phyloP scores from a whole-genome alignment of 1,140 invertebrate species.

The Argopecten irradians region DNA sequence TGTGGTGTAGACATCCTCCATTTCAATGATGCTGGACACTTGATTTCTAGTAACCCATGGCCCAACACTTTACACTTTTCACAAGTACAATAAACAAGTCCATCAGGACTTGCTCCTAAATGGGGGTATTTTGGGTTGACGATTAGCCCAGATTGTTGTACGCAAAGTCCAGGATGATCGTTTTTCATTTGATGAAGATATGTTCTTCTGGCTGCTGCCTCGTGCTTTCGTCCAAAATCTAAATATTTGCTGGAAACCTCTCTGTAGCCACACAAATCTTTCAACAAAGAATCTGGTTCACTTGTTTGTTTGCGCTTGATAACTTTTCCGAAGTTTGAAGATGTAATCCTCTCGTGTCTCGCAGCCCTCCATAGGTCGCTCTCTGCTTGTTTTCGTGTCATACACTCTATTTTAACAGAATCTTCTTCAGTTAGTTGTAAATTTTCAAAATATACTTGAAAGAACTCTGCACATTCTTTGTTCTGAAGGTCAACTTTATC shows the following conservation, averaged over 20 bases:
- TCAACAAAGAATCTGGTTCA: neutral
- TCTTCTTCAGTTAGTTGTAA: no score
- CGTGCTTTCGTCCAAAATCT: neutral
- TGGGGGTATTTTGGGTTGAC: neutral
- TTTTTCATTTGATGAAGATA: slow-evolving; percentile 27
- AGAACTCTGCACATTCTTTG: no score
- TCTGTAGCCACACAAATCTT: neutral
- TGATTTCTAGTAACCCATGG: slow-evolving; percentile 45
- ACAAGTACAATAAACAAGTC: neutral
- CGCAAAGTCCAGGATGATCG: neutral
- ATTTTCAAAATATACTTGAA: no score
- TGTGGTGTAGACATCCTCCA: slow-evolving; percentile 30
- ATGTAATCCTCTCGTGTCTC: slow-evolving; percentile 1
- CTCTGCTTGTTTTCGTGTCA: no score
- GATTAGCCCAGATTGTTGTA: neutral
- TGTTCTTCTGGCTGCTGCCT: neutral
- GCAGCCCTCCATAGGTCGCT: neutral
- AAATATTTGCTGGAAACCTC: no score
- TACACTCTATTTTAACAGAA: no score
- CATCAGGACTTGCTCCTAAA: slow-evolving; percentile 29
- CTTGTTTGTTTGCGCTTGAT: neutral
- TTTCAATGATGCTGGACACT: slow-evolving; percentile 35
- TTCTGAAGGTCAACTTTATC: no score
- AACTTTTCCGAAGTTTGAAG: slow-evolving; percentile 33
- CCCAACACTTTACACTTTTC: neutral